Evolutionary conservation across 1,140 invertebrate species (phyloP), one percentile per base, ranked within the genome.

Genomic region (Chionoecetes opilio): DNA sequence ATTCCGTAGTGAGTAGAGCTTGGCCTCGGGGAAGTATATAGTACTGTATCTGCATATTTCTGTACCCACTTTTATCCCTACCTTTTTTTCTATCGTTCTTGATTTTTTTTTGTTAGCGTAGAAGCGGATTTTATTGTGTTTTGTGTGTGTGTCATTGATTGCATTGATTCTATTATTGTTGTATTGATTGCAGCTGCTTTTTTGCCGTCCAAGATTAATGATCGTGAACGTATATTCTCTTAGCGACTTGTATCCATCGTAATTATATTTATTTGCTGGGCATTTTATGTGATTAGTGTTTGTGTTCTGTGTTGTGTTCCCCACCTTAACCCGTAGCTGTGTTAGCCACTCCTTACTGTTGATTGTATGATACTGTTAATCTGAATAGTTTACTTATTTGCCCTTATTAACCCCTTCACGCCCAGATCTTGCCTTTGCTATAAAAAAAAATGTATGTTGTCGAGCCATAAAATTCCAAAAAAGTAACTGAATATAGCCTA

Each of bases 161-260:
- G 38, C 21, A 29, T 88, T n/a, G 6, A 88, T 88, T 35, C 37
- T 17, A 35, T 35, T 88, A 32, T 92, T 34, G 32, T 37, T 92
- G 35, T 82, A 92, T 82, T 82, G n/a, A n/a, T n/a, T n/a, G n/a
- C 82, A 82, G 35, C 37, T 82, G 82, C 82, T 37, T 92, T 82
- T 9, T 82, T 92, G 82, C 82, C 75, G 26, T 82, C 37, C 37
- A 84, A 93, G 37, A 93, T 85, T 34, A 84, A 85, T 93, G 84
- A 35, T 26, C 63, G 37, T 84, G 34, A 32, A 17, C 41, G 41
- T 82, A 41, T 82, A 41, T 93, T 29, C 37, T 6, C 0, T 46
- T 46, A 53, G 26, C 53, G 0, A 26, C 17, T 21, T 32, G 29
- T 32, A 29, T 87, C 85, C 21, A 32, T 87, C 37, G 17, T 2